These are phyloP conservation scores for Dicrurus megarhynchus DNA, from an alignment of 2,113 vertebrate species.

Conservation along the genomic window DNA sequence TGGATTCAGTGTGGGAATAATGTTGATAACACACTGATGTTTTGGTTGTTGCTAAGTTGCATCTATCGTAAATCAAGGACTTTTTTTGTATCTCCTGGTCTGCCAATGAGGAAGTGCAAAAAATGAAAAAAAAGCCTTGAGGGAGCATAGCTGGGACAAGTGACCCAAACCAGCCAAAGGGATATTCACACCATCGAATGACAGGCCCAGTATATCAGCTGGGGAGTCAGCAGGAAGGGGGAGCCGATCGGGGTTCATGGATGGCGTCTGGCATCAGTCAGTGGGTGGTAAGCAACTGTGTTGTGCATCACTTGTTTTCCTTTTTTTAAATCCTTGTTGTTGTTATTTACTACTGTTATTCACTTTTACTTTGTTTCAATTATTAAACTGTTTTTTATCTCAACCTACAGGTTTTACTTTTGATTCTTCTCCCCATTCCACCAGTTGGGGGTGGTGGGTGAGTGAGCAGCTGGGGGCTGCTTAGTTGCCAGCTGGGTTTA, in stretches of 20 bases:
- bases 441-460: neutral
- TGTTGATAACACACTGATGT: neutral
- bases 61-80: neutral
- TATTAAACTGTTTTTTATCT: neutral
- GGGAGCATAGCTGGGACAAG: neutral
- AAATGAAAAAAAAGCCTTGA: neutral
- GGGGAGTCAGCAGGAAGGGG: neutral
- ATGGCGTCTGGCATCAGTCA: neutral
- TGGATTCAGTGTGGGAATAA: neutral
- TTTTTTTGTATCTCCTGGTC: neutral
- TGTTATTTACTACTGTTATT: neutral
- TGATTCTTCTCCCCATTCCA: neutral
- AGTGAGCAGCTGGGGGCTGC: neutral
- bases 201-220: neutral
- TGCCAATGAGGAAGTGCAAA: neutral
- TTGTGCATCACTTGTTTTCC: neutral
- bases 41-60: neutral
- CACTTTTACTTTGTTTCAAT: neutral
- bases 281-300: neutral
- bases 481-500: neutral
- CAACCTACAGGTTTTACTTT: neutral
- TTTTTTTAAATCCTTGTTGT: neutral
- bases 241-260: fast-evolving
- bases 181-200: neutral
- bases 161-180: neutral